These are phyloP conservation scores for Triplophysa rosa DNA, from an alignment of 2,113 vertebrate genomes.

Conservation along the genomic window DNA sequence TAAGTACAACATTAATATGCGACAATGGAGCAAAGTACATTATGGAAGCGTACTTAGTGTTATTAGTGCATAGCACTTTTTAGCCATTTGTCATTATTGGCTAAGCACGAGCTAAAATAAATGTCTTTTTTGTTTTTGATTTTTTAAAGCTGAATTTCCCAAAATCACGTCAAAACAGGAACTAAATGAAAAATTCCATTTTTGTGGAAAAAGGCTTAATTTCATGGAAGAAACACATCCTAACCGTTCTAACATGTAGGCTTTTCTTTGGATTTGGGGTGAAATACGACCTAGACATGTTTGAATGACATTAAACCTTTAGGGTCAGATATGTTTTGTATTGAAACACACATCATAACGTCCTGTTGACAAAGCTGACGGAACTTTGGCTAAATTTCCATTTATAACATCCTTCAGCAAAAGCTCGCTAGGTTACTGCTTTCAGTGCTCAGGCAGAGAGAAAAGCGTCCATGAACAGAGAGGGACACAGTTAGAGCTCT, in stretches of 20 bases:
- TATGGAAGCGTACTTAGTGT: too few species aligned
- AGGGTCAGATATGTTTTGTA: background rate
- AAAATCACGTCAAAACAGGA: background rate
- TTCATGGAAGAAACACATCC: too few species aligned
- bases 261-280: background rate
- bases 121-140: too few species aligned
- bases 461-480: slow-evolving; percentile 70
- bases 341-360: slow-evolving; percentile 91
- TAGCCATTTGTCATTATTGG: too few species aligned
- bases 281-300: background rate
- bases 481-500: slow-evolving; percentile 25
- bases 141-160: too few species aligned
- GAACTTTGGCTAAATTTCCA: slow-evolving; percentile 98
- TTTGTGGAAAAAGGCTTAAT: too few species aligned
- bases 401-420: slow-evolving; percentile 99
- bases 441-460: slow-evolving; percentile 88
- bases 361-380: slow-evolving; percentile 92
- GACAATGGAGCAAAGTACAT: too few species aligned
- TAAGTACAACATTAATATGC: too few species aligned
- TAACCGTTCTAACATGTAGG: too few species aligned
- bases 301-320: background rate
- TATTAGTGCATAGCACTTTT: too few species aligned
- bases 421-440: slow-evolving; percentile 99
- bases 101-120: too few species aligned
- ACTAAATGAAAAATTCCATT: too few species aligned